phyloP scores from a whole-genome alignment of 2,888 invertebrate species.

The Drosophila tripunctata region DNA sequence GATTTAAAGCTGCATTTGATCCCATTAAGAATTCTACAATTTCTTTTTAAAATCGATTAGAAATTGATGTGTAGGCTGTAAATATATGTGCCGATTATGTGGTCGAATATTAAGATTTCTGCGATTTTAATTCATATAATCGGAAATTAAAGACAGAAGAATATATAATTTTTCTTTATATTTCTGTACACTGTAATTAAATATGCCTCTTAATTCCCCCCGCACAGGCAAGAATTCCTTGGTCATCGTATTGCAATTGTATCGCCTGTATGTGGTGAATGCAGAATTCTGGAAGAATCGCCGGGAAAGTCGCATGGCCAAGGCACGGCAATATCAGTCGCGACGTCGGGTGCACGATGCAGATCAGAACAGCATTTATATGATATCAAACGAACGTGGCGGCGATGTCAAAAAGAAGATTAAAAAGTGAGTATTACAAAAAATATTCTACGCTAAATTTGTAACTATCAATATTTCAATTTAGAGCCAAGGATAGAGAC shows the following conservation, averaged over 20 bases:
- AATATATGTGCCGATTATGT: too few relatives aligned
- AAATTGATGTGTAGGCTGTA: too few relatives aligned
- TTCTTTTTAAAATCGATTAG: too few relatives aligned
- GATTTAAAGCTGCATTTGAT: too few relatives aligned
- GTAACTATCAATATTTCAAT: background rate
- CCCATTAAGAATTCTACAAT: too few relatives aligned
- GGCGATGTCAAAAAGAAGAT: slow-evolving; percentile 79
- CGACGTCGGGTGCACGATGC: slow-evolving; percentile 78
- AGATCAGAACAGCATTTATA: slow-evolving; percentile 85
- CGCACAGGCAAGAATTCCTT: slow-evolving; percentile 90
- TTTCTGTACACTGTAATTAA: too few relatives aligned
- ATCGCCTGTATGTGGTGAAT: slow-evolving; percentile 92
- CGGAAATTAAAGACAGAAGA: too few relatives aligned
- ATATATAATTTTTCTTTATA: too few relatives aligned
- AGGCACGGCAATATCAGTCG: slow-evolving; percentile 73
- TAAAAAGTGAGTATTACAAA: slow-evolving; percentile 69
- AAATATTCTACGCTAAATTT: background rate
- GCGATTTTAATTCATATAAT: too few relatives aligned
- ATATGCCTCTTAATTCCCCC: too few relatives aligned
- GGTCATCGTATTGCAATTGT: slow-evolving; percentile 94
- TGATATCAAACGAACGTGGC: slow-evolving; percentile 85
- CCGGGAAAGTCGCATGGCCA: slow-evolving; percentile 77
- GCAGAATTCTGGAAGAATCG: slow-evolving; percentile 87
- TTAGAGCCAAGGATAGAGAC: slow-evolving; percentile 78
- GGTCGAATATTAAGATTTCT: too few relatives aligned